phyloP scores from a whole-genome alignment of 2,888 invertebrate genomes.

The Macaria notata region DNA sequence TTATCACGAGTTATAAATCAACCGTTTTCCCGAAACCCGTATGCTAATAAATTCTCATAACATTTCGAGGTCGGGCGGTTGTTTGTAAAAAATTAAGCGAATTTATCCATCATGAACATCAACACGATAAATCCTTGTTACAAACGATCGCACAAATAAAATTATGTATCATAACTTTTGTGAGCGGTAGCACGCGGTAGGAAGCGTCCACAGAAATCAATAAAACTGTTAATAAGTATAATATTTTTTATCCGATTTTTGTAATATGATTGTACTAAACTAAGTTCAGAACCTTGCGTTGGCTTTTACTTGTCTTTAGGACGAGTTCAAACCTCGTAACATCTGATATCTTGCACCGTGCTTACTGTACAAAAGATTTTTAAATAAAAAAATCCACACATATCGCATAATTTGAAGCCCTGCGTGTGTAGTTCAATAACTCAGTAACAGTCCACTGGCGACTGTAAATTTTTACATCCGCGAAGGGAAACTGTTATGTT shows the following conservation, averaged over 20 bases:
- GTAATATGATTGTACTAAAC: too few relatives aligned
- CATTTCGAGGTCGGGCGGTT: constrained; percentile 26
- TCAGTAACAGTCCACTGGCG: constrained; percentile 59
- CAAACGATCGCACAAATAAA: constrained; percentile 49
- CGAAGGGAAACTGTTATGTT: constrained; percentile 69
- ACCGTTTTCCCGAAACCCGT: constrained; percentile 23
- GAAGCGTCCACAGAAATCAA: too few relatives aligned
- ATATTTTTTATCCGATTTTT: too few relatives aligned
- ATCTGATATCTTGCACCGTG: too few relatives aligned
- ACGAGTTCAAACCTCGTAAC: too few relatives aligned
- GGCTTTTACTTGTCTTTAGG: too few relatives aligned
- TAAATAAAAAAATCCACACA: too few relatives aligned
- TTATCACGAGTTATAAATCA: constrained; percentile 23
- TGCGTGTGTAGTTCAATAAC: constrained; percentile 45
- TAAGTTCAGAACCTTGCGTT: too few relatives aligned
- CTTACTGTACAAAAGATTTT: too few relatives aligned
- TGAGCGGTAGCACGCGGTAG: too few relatives aligned
- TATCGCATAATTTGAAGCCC: too few relatives aligned
- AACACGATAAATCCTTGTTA: constrained; percentile 51
- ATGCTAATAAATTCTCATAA: constrained; percentile 32
- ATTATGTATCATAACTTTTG: constrained; percentile 5
- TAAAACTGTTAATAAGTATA: too few relatives aligned
- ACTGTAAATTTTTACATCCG: constrained; percentile 69
- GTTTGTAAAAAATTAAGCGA: constrained; percentile 37
- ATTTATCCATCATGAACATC: constrained; percentile 42